These are phyloP conservation scores for Argyresthia goedartella DNA, from an alignment of 2,888 invertebrate genomes.

Conservation along the genomic window DNA sequence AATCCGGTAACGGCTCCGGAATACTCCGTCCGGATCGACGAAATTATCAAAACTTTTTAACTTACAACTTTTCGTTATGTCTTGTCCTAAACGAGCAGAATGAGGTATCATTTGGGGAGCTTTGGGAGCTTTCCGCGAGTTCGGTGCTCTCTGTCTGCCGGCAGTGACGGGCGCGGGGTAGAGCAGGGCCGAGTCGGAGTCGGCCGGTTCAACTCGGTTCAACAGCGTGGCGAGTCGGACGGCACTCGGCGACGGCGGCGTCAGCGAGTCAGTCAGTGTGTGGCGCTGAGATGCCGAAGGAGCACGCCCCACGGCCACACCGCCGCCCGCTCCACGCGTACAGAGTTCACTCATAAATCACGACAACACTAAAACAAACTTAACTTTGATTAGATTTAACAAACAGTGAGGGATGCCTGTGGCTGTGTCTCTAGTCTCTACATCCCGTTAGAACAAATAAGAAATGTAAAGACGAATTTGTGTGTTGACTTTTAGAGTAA, in stretches of 20 bases:
- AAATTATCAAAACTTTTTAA: constrained; percentile 68
- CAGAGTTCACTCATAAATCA: constrained; percentile 59
- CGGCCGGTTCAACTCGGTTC: constrained; percentile 26
- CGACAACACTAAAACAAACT: constrained; percentile 28
- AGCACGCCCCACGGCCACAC: constrained; percentile 34
- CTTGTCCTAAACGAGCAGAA: constrained; percentile 29
- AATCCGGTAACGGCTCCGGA: constrained; percentile 40
- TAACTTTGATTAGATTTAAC: constrained; percentile 23
- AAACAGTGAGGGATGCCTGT: no score
- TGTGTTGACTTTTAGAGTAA: no score
- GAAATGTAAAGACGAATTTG: no score
- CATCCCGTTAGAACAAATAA: no score
- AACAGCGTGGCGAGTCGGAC: constrained; percentile 20
- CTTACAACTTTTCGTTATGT: constrained; percentile 58
- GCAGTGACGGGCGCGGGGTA: constrained; percentile 29
- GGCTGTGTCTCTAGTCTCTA: no score
- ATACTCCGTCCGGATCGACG: no score
- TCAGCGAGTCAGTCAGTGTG: constrained; percentile 47
- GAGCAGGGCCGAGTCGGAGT: constrained; percentile 29
- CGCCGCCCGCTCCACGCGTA: constrained; percentile 35
- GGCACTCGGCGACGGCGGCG: not conserved
- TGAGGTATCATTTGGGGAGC: constrained; percentile 42
- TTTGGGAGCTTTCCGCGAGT: constrained; percentile 26
- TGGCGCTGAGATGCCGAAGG: constrained; percentile 52
- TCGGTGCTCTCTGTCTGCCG: constrained; percentile 41